Evolutionary conservation across 1,140 invertebrate genomes (phyloP).

Genomic region (Cotesia typhae): DNA sequence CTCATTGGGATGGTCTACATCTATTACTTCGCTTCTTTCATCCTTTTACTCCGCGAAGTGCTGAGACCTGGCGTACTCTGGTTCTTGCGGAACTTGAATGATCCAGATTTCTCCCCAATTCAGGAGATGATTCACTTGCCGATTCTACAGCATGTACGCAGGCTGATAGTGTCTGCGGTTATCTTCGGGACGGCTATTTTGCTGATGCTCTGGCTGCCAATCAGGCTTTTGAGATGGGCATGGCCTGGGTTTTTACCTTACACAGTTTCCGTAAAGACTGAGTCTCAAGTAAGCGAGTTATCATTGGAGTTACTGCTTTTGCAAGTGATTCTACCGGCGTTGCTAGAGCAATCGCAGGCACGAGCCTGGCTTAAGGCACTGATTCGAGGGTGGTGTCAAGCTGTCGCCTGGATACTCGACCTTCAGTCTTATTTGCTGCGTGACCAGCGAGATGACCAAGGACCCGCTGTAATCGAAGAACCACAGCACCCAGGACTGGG

Average conservation of each 20-base stretch:
- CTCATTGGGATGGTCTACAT: constrained; percentile 99
- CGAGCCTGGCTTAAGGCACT: constrained; percentile 90
- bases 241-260: constrained; percentile 94
- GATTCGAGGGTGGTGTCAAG: constrained; percentile 88
- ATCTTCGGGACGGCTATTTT: constrained; percentile 96
- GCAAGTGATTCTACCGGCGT: constrained; percentile 95
- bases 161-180: constrained; percentile 91
- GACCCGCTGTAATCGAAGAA: constrained; percentile 59
- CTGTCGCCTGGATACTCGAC: constrained; percentile 85
- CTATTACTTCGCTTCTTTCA: constrained; percentile 99
- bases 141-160: constrained; percentile 87
- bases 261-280: constrained; percentile 82
- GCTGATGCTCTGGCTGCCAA: constrained; percentile 95
- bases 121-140: constrained; percentile 99
- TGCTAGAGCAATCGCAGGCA: constrained; percentile 96
- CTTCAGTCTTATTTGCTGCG: constrained; percentile 90
- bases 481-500: constrained; percentile 72
- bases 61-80: constrained; percentile 94
- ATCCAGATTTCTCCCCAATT: constrained; percentile 98
- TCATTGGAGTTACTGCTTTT: constrained; percentile 92
- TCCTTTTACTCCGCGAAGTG: constrained; percentile 91
- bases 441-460: constrained; percentile 66
- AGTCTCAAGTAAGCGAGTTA: constrained; percentile 84
- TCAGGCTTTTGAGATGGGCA: constrained; percentile 83
- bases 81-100: constrained; percentile 97